These are phyloP conservation scores for Furnarius figulus DNA, from an alignment of 2,113 vertebrate species.

Conservation along the genomic window DNA sequence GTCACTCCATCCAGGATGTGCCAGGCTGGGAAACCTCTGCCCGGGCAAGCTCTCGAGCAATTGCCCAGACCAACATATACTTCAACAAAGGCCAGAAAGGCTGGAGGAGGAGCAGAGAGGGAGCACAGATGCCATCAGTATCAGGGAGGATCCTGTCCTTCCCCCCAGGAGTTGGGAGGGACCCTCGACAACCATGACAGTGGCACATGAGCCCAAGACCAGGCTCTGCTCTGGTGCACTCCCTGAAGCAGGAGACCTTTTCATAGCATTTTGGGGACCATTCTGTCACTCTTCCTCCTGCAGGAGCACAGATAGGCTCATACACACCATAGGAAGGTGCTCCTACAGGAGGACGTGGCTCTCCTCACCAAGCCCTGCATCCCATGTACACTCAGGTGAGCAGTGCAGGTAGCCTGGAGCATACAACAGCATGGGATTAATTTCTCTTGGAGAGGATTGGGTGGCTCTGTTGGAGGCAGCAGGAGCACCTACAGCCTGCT, in stretches of 20 bases:
- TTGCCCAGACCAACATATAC: neutral
- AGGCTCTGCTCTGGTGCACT: neutral
- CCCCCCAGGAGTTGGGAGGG: neutral
- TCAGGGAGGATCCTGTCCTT: neutral
- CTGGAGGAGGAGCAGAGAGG: neutral
- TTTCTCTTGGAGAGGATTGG: neutral
- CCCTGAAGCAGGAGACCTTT: neutral
- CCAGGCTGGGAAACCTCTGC: neutral
- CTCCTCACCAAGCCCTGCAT: neutral
- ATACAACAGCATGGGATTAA: neutral
- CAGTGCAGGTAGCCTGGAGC: neutral
- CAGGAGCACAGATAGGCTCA: neutral
- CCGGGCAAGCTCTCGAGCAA: neutral
- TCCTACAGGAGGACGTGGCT: neutral
- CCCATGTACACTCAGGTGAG: neutral
- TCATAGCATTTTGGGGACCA: neutral
- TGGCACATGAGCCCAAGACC: neutral
- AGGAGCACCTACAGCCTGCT: neutral
- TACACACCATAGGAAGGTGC: neutral
- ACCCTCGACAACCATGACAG: fast-evolving
- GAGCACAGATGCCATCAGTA: neutral
- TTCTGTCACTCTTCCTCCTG: neutral
- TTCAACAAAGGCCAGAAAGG: neutral
- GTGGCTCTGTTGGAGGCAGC: neutral
- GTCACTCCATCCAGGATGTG: neutral